Conservation (phyloP, 2,888 invertebrate genomes). For the Micoletzkya japonica region DNA sequence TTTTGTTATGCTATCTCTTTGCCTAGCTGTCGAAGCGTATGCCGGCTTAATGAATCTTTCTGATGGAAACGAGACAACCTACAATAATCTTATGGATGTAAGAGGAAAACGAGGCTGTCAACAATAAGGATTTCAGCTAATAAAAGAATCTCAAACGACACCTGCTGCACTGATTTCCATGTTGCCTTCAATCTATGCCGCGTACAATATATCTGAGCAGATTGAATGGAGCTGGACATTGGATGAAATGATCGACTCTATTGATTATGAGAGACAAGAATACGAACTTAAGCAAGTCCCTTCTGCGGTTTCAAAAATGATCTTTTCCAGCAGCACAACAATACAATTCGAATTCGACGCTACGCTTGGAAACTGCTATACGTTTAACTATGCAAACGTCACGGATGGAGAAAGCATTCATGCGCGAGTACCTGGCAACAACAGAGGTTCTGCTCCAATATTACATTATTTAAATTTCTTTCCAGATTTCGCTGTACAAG, state of each 20-base stretch:
- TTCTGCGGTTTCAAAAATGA: background rate
- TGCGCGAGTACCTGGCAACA: too few relatives aligned
- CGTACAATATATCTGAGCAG: background rate
- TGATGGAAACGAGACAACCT: too few relatives aligned
- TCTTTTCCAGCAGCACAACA: background rate
- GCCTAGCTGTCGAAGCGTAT: too few relatives aligned
- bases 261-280: conserved; percentile 9
- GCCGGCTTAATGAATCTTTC: too few relatives aligned
- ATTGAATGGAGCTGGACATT: background rate
- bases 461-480: too few relatives aligned
- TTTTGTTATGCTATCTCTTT: too few relatives aligned
- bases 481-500: conserved; percentile 10
- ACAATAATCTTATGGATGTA: too few relatives aligned
- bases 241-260: conserved; percentile 14
- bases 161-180: conserved; percentile 10
- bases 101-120: too few relatives aligned
- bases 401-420: background rate
- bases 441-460: too few relatives aligned
- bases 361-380: conserved; percentile 15
- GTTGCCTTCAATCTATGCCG: background rate
- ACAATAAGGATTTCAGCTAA: background rate
- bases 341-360: conserved; percentile 3
- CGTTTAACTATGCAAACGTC: conserved; percentile 17
- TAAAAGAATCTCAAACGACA: background rate
- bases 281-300: background rate